These are phyloP conservation scores for Salvelinus alpinus DNA, from an alignment of 2,113 vertebrate genomes.

Conservation along the genomic window DNA sequence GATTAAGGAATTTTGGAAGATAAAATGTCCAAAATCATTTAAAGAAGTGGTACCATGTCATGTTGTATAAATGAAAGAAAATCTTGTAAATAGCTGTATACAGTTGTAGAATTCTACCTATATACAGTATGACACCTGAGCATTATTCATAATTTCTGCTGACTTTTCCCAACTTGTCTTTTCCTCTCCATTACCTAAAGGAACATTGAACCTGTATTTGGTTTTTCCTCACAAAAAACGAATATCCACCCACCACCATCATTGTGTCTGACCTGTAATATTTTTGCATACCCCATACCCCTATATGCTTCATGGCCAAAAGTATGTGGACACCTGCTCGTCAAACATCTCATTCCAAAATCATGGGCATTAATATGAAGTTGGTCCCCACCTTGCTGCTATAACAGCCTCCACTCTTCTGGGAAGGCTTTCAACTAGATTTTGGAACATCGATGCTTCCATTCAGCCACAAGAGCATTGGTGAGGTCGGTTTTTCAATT, in stretches of 20 bases:
- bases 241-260: background rate
- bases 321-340: too few relatives aligned
- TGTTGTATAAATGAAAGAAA: constrained; percentile 59
- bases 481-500: too few relatives aligned
- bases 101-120: constrained; percentile 76
- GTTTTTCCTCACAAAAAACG: background rate
- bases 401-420: too few relatives aligned
- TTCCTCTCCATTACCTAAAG: constrained; percentile 39
- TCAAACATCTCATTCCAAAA: too few relatives aligned
- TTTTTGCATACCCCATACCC: background rate
- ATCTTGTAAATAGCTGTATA: constrained; percentile 81
- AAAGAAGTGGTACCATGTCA: constrained; percentile 67
- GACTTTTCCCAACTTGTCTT: constrained; percentile 23
- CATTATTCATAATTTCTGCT: constrained; percentile 74
- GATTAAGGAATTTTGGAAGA: constrained; percentile 81
- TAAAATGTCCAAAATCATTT: constrained; percentile 46
- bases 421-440: too few relatives aligned
- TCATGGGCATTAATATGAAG: too few relatives aligned
- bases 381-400: too few relatives aligned
- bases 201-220: constrained; percentile 68
- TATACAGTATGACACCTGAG: constrained; percentile 66
- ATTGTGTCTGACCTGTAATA: too few relatives aligned
- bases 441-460: too few relatives aligned
- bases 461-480: too few relatives aligned
- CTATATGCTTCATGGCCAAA: background rate